Percentiles rank a stretch among this genome's conserved stretches.
phyloP scores from a whole-genome alignment of 2,888 invertebrate species.

The Osedax fenrisi region DNA sequence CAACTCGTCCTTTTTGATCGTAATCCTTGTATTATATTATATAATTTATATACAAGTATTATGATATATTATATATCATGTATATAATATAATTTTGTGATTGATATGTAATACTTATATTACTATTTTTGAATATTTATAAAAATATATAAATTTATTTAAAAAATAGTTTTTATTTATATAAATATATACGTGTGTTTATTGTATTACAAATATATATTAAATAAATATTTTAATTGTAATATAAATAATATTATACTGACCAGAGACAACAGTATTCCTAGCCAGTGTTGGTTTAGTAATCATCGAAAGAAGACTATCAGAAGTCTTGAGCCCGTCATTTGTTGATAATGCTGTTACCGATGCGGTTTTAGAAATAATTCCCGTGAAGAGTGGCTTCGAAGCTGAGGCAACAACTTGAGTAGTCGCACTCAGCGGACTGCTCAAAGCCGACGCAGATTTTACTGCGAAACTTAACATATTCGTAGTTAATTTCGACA shows the following conservation, averaged over 20 bases:
- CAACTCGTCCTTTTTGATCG: too few species aligned
- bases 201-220: not conserved
- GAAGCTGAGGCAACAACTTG: conserved; percentile 38
- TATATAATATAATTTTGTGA: too few species aligned
- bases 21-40: too few species aligned
- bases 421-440: conserved; percentile 36
- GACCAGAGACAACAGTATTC: not conserved
- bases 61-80: too few species aligned
- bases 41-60: too few species aligned
- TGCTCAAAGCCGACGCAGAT: conserved; percentile 28
- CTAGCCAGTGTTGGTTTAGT: not conserved
- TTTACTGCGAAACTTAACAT: conserved; percentile 31
- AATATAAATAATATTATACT: not conserved
- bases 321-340: not conserved
- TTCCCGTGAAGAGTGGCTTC: conserved; percentile 31
- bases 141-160: not conserved
- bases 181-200: not conserved
- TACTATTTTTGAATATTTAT: too few species aligned
- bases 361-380: not conserved
- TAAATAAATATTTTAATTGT: not conserved
- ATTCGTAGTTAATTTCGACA: conserved; percentile 6
- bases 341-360: not conserved
- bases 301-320: not conserved
- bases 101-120: too few species aligned
- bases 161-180: not conserved